Evolutionary conservation across 2,888 invertebrate species (phyloP).

Genomic region (Metallyticus violacea): DNA sequence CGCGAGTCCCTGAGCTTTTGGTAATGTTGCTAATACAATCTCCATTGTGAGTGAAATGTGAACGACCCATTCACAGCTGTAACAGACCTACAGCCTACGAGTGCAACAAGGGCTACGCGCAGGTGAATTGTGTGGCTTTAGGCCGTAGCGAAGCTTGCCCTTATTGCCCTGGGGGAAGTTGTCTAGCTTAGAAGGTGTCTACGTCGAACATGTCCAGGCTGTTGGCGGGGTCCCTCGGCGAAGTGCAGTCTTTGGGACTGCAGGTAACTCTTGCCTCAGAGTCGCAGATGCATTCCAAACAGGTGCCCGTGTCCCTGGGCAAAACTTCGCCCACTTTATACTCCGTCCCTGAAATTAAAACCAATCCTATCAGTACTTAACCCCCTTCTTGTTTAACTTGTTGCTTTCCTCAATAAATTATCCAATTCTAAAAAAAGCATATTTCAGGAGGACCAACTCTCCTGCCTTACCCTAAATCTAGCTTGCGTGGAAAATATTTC

Average conservation of each 20-base stretch:
- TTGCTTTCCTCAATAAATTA: too few relatives aligned
- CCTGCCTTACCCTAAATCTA: too few relatives aligned
- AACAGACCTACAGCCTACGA: neutral
- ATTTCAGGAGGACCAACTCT: too few relatives aligned
- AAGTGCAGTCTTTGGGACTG: slow-evolving; percentile 42
- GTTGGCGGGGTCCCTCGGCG: slow-evolving; percentile 23
- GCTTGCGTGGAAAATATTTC: too few relatives aligned
- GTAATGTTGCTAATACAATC: too few relatives aligned
- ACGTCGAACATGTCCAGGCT: slow-evolving; percentile 32
- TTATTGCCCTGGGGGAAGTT: neutral
- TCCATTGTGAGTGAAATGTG: neutral
- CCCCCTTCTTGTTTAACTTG: too few relatives aligned
- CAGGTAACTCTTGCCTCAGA: slow-evolving; percentile 58
- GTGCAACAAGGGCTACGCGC: neutral
- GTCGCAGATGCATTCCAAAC: slow-evolving; percentile 66
- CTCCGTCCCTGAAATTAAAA: slow-evolving; percentile 52
- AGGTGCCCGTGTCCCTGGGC: slow-evolving; percentile 68
- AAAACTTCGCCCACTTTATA: slow-evolving; percentile 64
- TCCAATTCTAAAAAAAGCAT: too few relatives aligned
- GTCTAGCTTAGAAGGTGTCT: slow-evolving; percentile 23
- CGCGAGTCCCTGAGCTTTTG: too few relatives aligned
- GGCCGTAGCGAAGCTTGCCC: neutral
- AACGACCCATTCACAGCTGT: neutral
- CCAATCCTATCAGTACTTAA: too few relatives aligned
- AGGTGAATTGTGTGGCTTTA: too few relatives aligned